These are phyloP conservation scores for Autographa pulchrina DNA, from an alignment of 2,888 invertebrate species.

Conservation along the genomic window DNA sequence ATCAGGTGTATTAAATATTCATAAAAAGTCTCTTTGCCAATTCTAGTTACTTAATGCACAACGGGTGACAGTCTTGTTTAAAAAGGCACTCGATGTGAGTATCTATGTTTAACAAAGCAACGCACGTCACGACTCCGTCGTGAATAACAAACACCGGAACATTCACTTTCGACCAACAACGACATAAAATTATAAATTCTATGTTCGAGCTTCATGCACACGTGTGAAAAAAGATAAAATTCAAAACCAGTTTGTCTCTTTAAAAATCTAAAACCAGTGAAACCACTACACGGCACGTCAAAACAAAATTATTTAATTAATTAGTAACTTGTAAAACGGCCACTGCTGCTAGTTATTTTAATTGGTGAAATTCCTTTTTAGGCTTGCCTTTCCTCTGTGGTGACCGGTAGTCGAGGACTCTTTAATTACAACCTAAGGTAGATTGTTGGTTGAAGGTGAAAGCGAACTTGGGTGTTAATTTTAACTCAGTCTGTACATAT, in stretches of 20 bases:
- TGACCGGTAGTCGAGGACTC: slow-evolving; percentile 61
- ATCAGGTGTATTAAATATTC: neutral
- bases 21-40: neutral
- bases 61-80: slow-evolving; percentile 60
- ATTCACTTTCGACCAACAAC: slow-evolving; percentile 85
- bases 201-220: slow-evolving; percentile 48
- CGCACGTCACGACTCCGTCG: slow-evolving; percentile 74
- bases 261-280: slow-evolving; percentile 61
- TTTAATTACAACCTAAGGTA: slow-evolving; percentile 68
- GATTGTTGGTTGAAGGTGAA: slow-evolving; percentile 76
- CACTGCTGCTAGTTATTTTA: slow-evolving; percentile 51
- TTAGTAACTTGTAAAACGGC: slow-evolving; percentile 52
- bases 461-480: slow-evolving; percentile 72
- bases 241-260: slow-evolving; percentile 62
- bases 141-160: slow-evolving; percentile 86
- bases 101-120: slow-evolving; percentile 72
- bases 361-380: slow-evolving; percentile 63
- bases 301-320: slow-evolving; percentile 51
- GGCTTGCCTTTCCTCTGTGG: slow-evolving; percentile 62
- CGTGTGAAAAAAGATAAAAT: slow-evolving; percentile 58
- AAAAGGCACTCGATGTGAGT: slow-evolving; percentile 57
- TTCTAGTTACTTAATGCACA: slow-evolving; percentile 56
- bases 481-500: slow-evolving; percentile 62
- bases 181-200: slow-evolving; percentile 73
- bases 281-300: slow-evolving; percentile 58